Evolutionary conservation across 1,140 invertebrate genomes (phyloP).

Genomic region (Drosophila pseudoobscura): DNA sequence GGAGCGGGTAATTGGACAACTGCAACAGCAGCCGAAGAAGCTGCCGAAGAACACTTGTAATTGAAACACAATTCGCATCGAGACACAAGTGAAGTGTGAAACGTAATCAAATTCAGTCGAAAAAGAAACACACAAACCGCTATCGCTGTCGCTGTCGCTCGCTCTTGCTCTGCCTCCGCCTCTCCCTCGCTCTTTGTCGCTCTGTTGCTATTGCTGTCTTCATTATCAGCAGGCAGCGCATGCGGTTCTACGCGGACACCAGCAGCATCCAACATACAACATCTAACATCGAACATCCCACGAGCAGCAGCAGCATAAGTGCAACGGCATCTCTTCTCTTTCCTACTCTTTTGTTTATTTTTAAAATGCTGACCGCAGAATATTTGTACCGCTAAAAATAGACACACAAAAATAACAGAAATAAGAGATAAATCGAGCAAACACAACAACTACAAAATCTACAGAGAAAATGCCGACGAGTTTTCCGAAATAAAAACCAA

Average conservation of each 20-base stretch:
- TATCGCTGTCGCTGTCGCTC: too few species aligned
- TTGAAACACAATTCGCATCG: conserved; percentile 30
- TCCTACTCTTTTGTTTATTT: conserved; percentile 67
- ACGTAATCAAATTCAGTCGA: conserved; percentile 10
- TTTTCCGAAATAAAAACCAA: conserved; percentile 60
- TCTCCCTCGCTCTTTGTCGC: background rate
- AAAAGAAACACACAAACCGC: background rate
- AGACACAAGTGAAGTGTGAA: conserved; percentile 30
- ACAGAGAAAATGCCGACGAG: conserved; percentile 42
- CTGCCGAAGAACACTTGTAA: conserved; percentile 45
- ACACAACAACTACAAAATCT: conserved; percentile 29
- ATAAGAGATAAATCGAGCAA: conserved; percentile 28
- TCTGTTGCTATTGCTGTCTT: too few species aligned
- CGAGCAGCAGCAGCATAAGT: conserved; percentile 38
- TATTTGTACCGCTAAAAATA: conserved; percentile 66
- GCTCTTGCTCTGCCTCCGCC: background rate
- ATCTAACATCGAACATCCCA: conserved; percentile 4
- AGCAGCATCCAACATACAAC: background rate
- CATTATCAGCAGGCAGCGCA: too few species aligned
- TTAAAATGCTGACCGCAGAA: conserved; percentile 76
- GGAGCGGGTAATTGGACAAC: conserved; percentile 72
- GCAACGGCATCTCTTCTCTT: conserved; percentile 34
- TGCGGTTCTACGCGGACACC: too few species aligned
- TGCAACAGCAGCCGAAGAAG: conserved; percentile 51
- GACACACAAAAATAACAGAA: conserved; percentile 29